Evolutionary conservation across 2,797 vertebrate genomes (phyloP), one percentile per base, ranked within the genome.

Genomic region (Nannoperca obscura): DNA sequence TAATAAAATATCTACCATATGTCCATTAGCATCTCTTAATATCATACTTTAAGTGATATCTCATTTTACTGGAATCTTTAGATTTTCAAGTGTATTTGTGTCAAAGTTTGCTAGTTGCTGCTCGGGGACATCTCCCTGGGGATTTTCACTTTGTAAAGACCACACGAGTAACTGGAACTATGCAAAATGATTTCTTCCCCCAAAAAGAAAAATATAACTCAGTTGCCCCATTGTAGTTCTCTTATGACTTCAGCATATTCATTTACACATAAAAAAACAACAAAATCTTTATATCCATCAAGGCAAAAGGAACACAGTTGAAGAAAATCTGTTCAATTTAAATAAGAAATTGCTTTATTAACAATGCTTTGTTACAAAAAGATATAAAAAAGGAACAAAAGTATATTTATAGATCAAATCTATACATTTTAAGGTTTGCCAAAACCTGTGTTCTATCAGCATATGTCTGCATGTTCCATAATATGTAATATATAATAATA

Each of bases 1-100:
- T 47, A 34, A 47, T 47, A 52, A 14, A 19, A 52, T 46, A 71
- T 70, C 58, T 70, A 64, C 46, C 60, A 20, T 61, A 13, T n/a
- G 34, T 72, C 73, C 61, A 64, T 75, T 68, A 60, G 22, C 7
- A 15, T 64, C 19, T 60, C 22, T 49, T 36, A 1, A 70, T 68
- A 44, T 57, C 53, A 63, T 42, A 62, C 36, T 70, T 40, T 10
- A 44, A 20, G 20, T 50, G 12, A 71, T 52, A 24, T 46, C 57
- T 77, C 15, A 55, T 32, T 64, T 61, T 27, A 19, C 2, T 49
- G 13, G 2, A 7, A 30, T 20, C 9, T 49, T 59, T 69, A 4
- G 2, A 36, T 49, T 62, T 67, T 63, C 10, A 3, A 6, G 5
- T 46, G 8, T 17, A 20, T 50, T 61, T 24, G n/a, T 46, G 27